Base-by-base conservation (phyloP, 2,113 vertebrate species). In the Gadus macrocephalus region DNA sequence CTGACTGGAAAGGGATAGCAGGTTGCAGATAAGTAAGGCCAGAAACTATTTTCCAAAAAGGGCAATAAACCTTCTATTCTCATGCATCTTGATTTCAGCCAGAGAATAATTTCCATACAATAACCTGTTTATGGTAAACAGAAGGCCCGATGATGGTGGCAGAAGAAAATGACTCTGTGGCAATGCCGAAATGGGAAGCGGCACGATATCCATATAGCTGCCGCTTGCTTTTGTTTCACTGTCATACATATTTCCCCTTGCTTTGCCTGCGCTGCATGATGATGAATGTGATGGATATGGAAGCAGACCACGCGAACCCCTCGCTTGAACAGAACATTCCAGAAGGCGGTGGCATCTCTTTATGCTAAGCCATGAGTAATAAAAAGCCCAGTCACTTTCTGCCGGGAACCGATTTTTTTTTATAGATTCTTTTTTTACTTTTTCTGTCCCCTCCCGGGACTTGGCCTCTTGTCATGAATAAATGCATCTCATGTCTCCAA, bases 401-500 rank as follows among this genome's bases (percentile, higher is more conserved):
- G 71, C 74, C 16, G 17, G 63, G 67, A 70, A 14, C 28, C 63
- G 31, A 42, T 59, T 75, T 49, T 49, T 49, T 49, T 49, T 49
- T 9, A 11, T 49, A 2, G 42, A 49, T 49, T 49, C 42, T 49
- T 49, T 49, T 49, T 49, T 49, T 2, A 49, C 42, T 14, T 49
- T 49, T 49, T 9, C 42, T 49, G 42, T 49, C 42, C 77, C 81
- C 78, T 67, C 8, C 83, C 12, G 70, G 49, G 49, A 55, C 78
- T 66, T 28, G 19, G 63, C 74, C 82, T 85, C 83, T 78, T 87
- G 81, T 85, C 82, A 88, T 90, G 86, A 87, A 88, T 88, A 87
- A 87, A 90, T 90, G 83, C 81, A 90, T 87, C 84, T 80, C 81
- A 82, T 83, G 82, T 70, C 76, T 76, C 49, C n/a, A 9, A 14